Percentiles rank a stretch among this genome's conserved stretches.
Conservation (phyloP, 2,113 vertebrate genomes). For the Grantiella picta region DNA sequence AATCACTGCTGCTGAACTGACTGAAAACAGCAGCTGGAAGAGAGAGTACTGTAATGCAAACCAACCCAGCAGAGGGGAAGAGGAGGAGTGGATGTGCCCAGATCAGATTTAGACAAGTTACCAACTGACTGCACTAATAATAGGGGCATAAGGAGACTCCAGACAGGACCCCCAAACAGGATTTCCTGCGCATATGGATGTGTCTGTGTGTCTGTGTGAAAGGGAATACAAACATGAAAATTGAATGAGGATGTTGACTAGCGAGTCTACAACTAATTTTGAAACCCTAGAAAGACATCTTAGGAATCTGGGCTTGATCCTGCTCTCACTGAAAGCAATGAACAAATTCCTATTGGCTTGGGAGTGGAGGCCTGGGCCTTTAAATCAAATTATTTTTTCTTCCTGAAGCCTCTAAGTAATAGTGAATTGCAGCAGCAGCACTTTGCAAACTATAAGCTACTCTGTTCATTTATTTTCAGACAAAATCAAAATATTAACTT, state of each 20-base stretch:
- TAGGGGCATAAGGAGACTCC: conserved; percentile 69
- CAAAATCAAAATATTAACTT: background rate
- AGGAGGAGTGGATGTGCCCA: conserved; percentile 50
- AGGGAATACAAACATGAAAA: background rate
- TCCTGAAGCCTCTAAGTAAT: background rate
- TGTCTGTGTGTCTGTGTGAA: background rate
- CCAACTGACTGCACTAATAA: conserved; percentile 80
- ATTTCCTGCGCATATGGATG: background rate
- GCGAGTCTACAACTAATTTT: background rate
- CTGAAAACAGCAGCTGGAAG: conserved; percentile 77
- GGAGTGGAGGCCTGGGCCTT: background rate
- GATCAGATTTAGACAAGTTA: conserved; percentile 85
- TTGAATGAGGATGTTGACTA: background rate
- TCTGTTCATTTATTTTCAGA: background rate
- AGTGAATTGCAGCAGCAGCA: background rate
- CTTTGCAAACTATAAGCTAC: background rate
- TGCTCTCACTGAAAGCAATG: background rate
- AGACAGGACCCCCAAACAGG: conserved; percentile 10
- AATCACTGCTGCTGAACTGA: conserved; percentile 59
- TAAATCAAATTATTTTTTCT: background rate
- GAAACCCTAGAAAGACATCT: background rate
- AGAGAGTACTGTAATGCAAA: conserved; percentile 61
- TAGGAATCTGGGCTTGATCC: background rate
- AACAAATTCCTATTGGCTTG: background rate
- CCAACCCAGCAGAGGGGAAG: conserved; percentile 27